These are phyloP conservation scores for Hylia prasina DNA, from an alignment of 2,113 vertebrate species.

Conservation along the genomic window DNA sequence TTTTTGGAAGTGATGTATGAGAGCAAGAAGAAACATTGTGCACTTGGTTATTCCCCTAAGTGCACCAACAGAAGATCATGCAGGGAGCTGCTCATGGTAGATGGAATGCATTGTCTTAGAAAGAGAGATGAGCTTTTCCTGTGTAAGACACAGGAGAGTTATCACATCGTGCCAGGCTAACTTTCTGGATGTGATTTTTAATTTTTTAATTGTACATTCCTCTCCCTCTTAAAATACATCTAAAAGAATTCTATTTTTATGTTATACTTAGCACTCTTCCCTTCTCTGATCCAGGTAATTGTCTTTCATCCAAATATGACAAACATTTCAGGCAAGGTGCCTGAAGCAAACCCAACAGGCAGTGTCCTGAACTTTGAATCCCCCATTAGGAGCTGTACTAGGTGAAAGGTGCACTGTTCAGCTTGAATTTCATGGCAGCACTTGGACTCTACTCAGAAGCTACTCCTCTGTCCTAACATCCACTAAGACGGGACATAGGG, in stretches of 20 bases:
- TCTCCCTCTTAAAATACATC: neutral
- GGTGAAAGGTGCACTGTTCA: neutral
- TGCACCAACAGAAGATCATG: neutral
- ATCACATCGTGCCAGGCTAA: neutral
- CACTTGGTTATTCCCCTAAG: rapidly evolving
- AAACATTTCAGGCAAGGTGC: neutral
- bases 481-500: neutral
- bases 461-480: neutral
- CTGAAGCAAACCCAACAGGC: neutral
- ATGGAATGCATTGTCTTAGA: too few relatives aligned
- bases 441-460: neutral
- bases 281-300: neutral
- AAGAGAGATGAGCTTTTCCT: neutral
- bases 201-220: neutral
- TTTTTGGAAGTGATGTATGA: rapidly evolving
- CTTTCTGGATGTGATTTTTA: neutral
- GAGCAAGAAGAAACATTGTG: neutral
- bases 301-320: neutral
- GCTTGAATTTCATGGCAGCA: neutral
- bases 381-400: neutral
- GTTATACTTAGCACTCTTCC: neutral
- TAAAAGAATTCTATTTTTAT: neutral
- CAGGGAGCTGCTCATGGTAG: neutral
- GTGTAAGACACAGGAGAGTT: neutral
- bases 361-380: neutral